phyloP scores from a whole-genome alignment of 2,888 invertebrate genomes.

The Marronus borbonicus region DNA sequence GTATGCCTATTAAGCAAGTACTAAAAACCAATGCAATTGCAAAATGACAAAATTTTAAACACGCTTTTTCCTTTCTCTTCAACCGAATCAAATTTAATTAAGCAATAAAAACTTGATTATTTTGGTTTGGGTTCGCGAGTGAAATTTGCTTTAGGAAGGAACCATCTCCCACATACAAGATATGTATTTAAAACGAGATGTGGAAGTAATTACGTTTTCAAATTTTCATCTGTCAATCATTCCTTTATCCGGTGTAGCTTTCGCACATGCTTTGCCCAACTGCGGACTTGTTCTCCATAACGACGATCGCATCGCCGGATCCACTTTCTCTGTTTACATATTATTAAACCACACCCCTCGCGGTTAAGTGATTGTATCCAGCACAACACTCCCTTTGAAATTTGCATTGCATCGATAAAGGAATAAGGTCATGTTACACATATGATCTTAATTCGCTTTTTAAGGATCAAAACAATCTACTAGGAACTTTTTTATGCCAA shows the following conservation, averaged over 20 bases:
- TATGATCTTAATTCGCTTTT: background rate
- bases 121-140: background rate
- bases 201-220: constrained; percentile 4
- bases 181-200: background rate
- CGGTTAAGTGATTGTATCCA: constrained; percentile 23
- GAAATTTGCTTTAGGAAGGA: background rate
- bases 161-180: background rate
- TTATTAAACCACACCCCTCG: constrained; percentile 34
- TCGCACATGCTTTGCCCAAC: background rate
- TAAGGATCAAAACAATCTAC: too few relatives aligned
- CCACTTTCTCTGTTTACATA: constrained; percentile 32
- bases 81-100: too few relatives aligned
- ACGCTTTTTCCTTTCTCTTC: too few relatives aligned
- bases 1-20: too few relatives aligned
- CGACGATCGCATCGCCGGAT: constrained; percentile 1
- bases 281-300: background rate
- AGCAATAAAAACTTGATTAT: too few relatives aligned
- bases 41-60: too few relatives aligned
- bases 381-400: constrained; percentile 25
- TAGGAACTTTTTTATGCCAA: too few relatives aligned
- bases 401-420: background rate
- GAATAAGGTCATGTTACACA: constrained; percentile 18
- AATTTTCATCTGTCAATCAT: constrained; percentile 8
- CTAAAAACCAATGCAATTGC: too few relatives aligned
- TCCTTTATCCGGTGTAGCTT: background rate